phyloP scores from a whole-genome alignment of 2,113 vertebrate species.

The Alethe castanea region DNA sequence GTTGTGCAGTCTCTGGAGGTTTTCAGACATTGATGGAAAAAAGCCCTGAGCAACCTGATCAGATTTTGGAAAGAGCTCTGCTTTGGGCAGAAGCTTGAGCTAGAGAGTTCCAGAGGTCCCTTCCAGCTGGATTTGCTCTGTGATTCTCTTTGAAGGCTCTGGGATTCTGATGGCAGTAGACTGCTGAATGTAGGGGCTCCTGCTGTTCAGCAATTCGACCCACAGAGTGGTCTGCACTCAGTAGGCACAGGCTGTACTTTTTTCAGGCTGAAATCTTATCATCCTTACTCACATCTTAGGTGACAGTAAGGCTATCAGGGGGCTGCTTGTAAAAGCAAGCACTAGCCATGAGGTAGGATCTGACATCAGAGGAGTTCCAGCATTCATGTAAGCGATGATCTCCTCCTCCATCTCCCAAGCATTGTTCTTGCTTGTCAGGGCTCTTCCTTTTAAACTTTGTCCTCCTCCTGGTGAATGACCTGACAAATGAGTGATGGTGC shows the following conservation, averaged over 20 bases:
- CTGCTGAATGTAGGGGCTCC: not conserved
- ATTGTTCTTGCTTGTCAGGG: not conserved
- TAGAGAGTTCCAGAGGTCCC: not conserved
- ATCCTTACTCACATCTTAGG: not conserved
- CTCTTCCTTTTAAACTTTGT: not conserved
- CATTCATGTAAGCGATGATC: not conserved
- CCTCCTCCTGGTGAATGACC: not conserved
- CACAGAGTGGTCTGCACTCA: accelerated
- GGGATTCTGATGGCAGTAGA: not conserved
- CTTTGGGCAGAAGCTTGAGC: not conserved
- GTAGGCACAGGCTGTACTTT: not conserved
- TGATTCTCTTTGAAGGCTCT: not conserved
- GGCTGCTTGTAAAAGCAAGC: not conserved
- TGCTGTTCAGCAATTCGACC: not conserved
- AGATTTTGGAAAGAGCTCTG: not conserved
- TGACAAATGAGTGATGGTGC: not conserved
- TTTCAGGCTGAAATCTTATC: not conserved
- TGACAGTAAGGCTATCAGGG: not conserved
- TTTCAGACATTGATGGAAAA: not conserved
- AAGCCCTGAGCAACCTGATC: not conserved
- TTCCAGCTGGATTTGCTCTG: not conserved
- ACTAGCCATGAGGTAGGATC: not conserved
- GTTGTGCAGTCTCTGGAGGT: not conserved
- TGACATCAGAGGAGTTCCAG: not conserved
- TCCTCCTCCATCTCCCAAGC: not conserved